phyloP scores from a whole-genome alignment of 2,113 vertebrate species.

The Vulpes ferrilata region DNA sequence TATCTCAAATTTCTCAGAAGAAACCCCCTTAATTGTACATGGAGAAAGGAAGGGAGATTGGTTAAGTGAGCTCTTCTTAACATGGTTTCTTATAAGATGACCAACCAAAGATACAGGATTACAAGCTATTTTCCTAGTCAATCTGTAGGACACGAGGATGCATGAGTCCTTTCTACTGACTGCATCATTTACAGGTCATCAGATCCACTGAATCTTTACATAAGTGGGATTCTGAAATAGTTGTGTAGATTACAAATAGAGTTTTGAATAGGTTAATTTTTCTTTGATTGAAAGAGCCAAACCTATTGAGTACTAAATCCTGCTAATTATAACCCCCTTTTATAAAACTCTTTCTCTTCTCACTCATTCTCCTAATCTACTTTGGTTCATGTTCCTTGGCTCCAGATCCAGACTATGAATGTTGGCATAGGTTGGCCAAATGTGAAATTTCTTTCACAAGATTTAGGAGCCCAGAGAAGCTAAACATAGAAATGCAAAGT shows the following conservation, averaged over 20 bases:
- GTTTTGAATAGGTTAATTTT: conserved; percentile 33
- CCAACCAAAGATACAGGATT: background rate
- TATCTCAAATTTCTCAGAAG: conserved; percentile 9
- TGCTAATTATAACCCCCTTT: conserved; percentile 55
- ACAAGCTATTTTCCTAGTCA: background rate
- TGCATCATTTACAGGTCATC: background rate
- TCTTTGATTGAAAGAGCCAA: background rate
- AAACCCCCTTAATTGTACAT: background rate
- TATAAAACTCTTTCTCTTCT: conserved; percentile 47
- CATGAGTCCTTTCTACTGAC: background rate
- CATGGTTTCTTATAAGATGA: background rate
- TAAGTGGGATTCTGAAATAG: background rate
- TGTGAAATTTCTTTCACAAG: conserved; percentile 59
- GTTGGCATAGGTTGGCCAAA: conserved; percentile 45
- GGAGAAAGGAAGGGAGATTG: background rate
- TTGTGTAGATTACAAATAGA: background rate
- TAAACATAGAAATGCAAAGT: conserved; percentile 62
- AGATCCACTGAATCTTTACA: background rate
- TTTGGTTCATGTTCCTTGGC: conserved; percentile 43
- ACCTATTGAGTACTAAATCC: background rate
- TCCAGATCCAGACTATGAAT: conserved; percentile 24
- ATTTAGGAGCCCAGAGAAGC: conserved; percentile 54
- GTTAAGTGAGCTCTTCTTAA: background rate
- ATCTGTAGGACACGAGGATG: background rate
- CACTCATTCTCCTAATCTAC: background rate